Percentiles rank a stretch among this genome's conserved stretches.
Evolutionary conservation across 2,888 invertebrate genomes (phyloP).

Genomic region (Cryptocephalus primarius): DNA sequence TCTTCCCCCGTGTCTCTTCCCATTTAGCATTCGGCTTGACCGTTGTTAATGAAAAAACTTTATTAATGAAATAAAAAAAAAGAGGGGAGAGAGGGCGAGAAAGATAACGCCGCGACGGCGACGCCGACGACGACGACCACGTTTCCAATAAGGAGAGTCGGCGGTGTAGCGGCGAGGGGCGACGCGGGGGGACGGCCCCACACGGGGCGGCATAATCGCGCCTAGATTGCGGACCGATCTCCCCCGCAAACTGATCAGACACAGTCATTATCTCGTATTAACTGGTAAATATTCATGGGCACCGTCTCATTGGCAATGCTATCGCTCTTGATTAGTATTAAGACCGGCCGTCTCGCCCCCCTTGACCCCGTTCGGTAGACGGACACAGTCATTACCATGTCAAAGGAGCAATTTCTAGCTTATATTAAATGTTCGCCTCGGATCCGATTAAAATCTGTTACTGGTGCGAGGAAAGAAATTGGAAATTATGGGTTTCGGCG

Average conservation of each 20-base stretch:
- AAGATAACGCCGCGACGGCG: no score
- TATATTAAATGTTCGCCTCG: conserved; percentile 6
- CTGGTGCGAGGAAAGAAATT: neutral
- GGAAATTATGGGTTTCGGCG: no score
- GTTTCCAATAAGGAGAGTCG: no score
- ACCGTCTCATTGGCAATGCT: conserved; percentile 28
- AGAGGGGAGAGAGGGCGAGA: neutral
- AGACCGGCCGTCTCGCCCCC: conserved; percentile 9
- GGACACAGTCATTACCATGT: conserved; percentile 24
- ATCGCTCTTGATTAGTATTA: conserved; percentile 27
- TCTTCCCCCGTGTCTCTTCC: neutral
- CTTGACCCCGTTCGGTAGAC: conserved; percentile 12
- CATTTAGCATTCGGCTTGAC: neutral
- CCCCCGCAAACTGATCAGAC: conserved; percentile 25
- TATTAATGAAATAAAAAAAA: neutral
- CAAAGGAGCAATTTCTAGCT: conserved; percentile 19
- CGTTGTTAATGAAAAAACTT: neutral
- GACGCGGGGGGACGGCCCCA: neutral
- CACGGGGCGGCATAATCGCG: conserved; percentile 1
- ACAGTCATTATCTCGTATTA: conserved; percentile 34
- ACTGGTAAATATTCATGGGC: conserved; percentile 44
- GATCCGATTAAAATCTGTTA: neutral
- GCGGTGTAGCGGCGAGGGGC: no score
- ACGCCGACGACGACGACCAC: no score
- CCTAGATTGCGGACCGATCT: conserved; percentile 23